A percentile compares a stretch with the other conserved stretches of the same genome.
These are phyloP conservation scores for Lathronympha strigana DNA, from an alignment of 2,888 invertebrate genomes.

Conservation along the genomic window DNA sequence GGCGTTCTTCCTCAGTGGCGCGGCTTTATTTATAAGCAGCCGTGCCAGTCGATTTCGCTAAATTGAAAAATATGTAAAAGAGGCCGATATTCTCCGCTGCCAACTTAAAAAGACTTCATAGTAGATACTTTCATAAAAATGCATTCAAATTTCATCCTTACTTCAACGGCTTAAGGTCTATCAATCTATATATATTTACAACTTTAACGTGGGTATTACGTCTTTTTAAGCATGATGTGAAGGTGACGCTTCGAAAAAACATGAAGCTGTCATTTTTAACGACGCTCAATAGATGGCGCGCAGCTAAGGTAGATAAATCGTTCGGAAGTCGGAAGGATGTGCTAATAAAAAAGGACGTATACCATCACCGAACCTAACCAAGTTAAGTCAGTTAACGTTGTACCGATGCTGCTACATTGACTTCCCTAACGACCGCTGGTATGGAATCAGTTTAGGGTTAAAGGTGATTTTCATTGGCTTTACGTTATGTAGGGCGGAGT, in stretches of 20 bases:
- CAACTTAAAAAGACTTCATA: background rate
- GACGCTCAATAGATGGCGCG: constrained; percentile 65
- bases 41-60: constrained; percentile 62
- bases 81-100: constrained; percentile 54
- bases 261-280: constrained; percentile 78
- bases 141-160: background rate
- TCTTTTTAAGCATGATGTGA: constrained; percentile 49
- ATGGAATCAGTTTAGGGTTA: constrained; percentile 77
- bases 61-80: constrained; percentile 80
- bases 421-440: constrained; percentile 77
- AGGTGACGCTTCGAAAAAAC: constrained; percentile 72
- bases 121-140: no score
- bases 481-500: constrained; percentile 26
- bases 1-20: constrained; percentile 19
- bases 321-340: constrained; percentile 62
- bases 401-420: constrained; percentile 68
- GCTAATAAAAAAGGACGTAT: constrained; percentile 10
- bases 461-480: constrained; percentile 69
- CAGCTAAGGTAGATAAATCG: constrained; percentile 68
- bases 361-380: background rate
- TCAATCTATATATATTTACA: background rate
- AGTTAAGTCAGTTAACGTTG: constrained; percentile 7
- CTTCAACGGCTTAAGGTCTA: background rate
- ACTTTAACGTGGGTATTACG: background rate
- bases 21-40: constrained; percentile 63